A percentile compares a stretch with the other conserved stretches of the same genome.
These are phyloP conservation scores for Eugnorisma glareosa DNA, from an alignment of 2,888 invertebrate genomes.

Conservation along the genomic window DNA sequence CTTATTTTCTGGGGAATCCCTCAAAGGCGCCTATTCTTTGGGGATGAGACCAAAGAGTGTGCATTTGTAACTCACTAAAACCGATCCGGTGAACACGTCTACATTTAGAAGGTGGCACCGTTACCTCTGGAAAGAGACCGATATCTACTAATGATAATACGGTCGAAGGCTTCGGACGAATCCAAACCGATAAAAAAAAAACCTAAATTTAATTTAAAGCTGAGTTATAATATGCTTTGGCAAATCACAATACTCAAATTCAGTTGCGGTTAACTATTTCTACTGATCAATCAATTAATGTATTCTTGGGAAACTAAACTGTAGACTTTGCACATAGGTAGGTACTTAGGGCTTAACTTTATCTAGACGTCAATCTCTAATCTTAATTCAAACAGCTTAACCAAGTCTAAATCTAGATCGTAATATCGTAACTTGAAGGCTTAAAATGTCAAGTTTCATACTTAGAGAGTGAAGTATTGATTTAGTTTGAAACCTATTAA, in stretches of 20 bases:
- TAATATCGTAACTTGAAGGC: constrained; percentile 21
- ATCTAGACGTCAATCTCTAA: constrained; percentile 10
- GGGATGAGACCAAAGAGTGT: not conserved
- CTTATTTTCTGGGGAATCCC: not conserved
- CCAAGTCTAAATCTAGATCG: constrained; percentile 21
- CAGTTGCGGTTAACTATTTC: not conserved
- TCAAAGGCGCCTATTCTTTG: not conserved
- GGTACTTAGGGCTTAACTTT: constrained; percentile 1
- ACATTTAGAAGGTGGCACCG: not conserved
- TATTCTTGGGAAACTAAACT: not conserved
- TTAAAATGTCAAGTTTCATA: constrained; percentile 49
- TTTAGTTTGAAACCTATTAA: constrained; percentile 45
- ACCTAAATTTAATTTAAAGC: not conserved
- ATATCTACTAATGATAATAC: not conserved
- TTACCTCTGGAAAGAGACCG: not conserved
- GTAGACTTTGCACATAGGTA: not conserved
- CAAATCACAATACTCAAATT: not conserved
- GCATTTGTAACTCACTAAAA: not conserved
- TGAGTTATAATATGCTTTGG: not conserved
- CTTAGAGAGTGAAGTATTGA: constrained; percentile 46
- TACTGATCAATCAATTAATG: constrained; percentile 10
- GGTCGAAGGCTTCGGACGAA: not conserved
- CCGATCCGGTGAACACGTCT: not conserved
- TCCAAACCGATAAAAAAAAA: not conserved
- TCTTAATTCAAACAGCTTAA: constrained; percentile 18